Evolutionary conservation across 2,797 vertebrate species (phyloP).

Genomic region (Gallinago nigripennis): DNA sequence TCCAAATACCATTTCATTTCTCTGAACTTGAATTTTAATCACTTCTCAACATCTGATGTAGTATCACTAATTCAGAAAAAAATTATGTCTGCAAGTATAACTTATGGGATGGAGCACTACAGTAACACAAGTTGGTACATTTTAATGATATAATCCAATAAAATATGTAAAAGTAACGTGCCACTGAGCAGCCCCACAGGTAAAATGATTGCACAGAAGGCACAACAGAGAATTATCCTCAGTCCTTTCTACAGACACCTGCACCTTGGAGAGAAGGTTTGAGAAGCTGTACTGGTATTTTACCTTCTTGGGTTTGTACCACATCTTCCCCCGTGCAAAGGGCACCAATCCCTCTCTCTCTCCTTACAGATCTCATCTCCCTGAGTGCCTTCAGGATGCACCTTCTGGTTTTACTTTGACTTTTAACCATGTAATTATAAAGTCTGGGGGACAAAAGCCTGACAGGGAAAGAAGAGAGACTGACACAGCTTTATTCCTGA

Average conservation of each 20-base stretch:
- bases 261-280: background rate
- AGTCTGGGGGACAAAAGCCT: background rate
- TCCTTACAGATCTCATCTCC: background rate
- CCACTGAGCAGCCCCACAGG: background rate
- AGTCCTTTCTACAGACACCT: background rate
- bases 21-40: background rate
- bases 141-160: background rate
- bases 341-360: background rate
- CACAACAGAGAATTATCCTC: background rate
- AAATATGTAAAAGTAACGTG: background rate
- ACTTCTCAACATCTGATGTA: background rate
- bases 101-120: background rate
- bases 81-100: background rate
- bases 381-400: background rate
- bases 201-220: background rate
- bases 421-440: background rate
- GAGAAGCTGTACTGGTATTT: background rate
- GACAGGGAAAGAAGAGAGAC: background rate
- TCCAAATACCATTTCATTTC: background rate
- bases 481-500: background rate
- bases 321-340: background rate
- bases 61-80: background rate
- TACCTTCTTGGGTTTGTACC: background rate
- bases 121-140: background rate
- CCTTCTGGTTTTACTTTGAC: background rate